Evolutionary conservation across 1,140 invertebrate species (phyloP).

Genomic region (Rhysida immarginata): DNA sequence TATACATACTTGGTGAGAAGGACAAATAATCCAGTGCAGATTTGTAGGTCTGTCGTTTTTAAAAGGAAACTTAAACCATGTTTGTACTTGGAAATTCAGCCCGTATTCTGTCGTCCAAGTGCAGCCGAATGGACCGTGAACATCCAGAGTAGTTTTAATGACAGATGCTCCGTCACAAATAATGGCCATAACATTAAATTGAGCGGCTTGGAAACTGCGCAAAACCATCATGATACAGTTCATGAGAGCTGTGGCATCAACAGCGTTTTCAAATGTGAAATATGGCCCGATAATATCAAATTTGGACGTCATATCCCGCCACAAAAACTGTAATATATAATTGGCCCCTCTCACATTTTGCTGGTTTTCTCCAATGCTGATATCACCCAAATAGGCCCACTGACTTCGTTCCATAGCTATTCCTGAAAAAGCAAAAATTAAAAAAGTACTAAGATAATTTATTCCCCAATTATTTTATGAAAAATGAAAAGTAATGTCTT

Average conservation of each 20-base stretch:
- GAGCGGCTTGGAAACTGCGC: not conserved
- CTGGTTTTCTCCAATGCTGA: not conserved
- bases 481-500: not conserved
- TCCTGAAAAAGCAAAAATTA: not conserved
- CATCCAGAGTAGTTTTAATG: not conserved
- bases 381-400: not conserved
- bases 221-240: not conserved
- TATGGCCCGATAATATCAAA: conserved; percentile 2
- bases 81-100: not conserved
- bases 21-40: not conserved
- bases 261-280: not conserved
- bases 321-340: not conserved
- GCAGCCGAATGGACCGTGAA: not conserved
- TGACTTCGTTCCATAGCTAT: not conserved
- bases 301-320: not conserved
- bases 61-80: not conserved
- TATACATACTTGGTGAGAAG: not conserved
- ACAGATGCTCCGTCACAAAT: not conserved
- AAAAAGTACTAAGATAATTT: not conserved
- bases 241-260: not conserved
- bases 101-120: not conserved
- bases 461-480: not conserved
- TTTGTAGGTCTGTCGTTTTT: not conserved
- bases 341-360: too few species aligned
- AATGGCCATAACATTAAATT: not conserved